Percentiles rank a stretch among this genome's conserved stretches.
Conservation (phyloP, 2,113 vertebrate genomes). For the Phalacrocorax aristotelis region DNA sequence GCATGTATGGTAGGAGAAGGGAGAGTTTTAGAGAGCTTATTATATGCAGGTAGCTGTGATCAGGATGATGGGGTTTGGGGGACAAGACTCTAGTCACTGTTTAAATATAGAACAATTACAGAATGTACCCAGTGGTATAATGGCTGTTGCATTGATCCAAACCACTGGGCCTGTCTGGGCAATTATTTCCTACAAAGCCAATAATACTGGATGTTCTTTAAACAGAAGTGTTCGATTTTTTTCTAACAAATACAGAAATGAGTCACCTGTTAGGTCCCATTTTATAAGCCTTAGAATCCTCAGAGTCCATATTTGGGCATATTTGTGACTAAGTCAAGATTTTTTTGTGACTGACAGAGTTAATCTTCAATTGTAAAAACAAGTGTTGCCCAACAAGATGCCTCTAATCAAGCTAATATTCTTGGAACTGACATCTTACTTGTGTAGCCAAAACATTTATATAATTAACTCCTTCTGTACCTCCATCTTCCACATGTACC, state of each 20-base stretch:
- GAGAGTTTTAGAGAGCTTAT: background rate
- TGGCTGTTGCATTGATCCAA: conserved; percentile 16
- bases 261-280: background rate
- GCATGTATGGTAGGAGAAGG: background rate
- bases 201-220: background rate
- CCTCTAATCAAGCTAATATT: background rate
- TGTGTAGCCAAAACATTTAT: background rate
- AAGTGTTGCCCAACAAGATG: background rate
- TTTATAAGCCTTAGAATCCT: background rate
- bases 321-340: background rate
- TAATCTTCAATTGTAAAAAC: background rate
- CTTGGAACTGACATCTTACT: background rate
- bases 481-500: background rate
- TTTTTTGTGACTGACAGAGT: background rate
- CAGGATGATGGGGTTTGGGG: background rate
- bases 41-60: background rate
- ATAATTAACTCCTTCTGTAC: background rate
- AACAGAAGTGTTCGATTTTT: background rate
- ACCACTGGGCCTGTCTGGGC: background rate
- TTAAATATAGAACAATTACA: conserved; percentile 13
- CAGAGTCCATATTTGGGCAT: background rate
- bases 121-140: background rate
- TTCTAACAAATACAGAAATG: background rate
- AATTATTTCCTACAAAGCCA: background rate
- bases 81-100: background rate